These are phyloP conservation scores for Ennomos fuscantarius DNA, from an alignment of 2,888 invertebrate genomes.

Conservation along the genomic window DNA sequence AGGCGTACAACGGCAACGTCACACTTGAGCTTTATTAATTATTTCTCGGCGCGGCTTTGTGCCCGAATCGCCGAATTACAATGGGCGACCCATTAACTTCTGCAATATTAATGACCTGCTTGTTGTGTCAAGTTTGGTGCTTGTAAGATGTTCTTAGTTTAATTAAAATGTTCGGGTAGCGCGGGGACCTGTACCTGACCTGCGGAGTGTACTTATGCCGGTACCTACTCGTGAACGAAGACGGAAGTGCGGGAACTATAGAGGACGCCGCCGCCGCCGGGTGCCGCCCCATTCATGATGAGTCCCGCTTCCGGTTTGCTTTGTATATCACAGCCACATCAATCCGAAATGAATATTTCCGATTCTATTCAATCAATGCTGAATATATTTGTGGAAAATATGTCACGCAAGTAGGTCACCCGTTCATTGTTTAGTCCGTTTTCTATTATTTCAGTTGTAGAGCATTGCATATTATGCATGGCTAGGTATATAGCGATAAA, in stretches of 20 bases:
- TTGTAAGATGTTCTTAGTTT: slow-evolving; percentile 26
- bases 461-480: not conserved
- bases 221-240: not conserved
- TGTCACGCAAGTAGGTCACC: slow-evolving; percentile 13
- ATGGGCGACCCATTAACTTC: slow-evolving; percentile 43
- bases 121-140: slow-evolving; percentile 31
- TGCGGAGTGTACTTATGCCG: not conserved
- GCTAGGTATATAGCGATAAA: no score
- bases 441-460: not conserved
- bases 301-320: slow-evolving; percentile 1
- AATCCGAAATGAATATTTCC: slow-evolving; percentile 12
- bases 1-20: slow-evolving; percentile 26
- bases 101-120: slow-evolving; percentile 37
- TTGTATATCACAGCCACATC: slow-evolving; percentile 16
- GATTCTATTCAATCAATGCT: slow-evolving; percentile 20
- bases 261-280: not conserved
- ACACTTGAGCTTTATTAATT: slow-evolving; percentile 42
- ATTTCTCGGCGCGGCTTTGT: slow-evolving; percentile 44
- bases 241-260: not conserved
- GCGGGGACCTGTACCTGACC: not conserved
- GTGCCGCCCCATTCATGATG: no score
- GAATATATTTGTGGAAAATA: slow-evolving; percentile 13
- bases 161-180: slow-evolving; percentile 21
- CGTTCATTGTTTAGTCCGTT: not conserved
- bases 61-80: slow-evolving; percentile 45